Evolutionary conservation across 2,113 vertebrate genomes (phyloP).

Genomic region (Dermatemys mawii): DNA sequence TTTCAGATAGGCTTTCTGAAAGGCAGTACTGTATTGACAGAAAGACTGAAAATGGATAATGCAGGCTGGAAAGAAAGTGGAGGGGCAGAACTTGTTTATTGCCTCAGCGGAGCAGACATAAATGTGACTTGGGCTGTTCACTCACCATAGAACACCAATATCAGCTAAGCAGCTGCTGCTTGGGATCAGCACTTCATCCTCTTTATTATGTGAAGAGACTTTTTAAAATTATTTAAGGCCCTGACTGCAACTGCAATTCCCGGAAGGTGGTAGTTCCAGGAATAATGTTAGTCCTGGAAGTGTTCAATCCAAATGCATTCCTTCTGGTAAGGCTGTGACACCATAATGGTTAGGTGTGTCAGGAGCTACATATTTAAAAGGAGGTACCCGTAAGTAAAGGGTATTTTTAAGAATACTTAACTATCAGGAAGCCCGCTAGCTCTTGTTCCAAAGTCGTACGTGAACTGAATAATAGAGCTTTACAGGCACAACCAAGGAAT

Average conservation of each 20-base stretch:
- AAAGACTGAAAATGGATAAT: rapidly evolving
- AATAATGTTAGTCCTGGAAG: slow-evolving; percentile 23
- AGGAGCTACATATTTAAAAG: background rate
- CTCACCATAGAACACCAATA: slow-evolving; percentile 18
- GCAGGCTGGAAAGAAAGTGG: background rate
- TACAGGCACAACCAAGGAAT: slow-evolving; percentile 5
- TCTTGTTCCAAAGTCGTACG: slow-evolving; percentile 43
- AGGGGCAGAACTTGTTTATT: background rate
- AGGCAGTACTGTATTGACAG: background rate
- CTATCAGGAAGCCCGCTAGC: background rate
- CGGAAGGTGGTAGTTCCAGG: slow-evolving; percentile 13
- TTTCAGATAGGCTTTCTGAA: background rate
- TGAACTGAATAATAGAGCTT: slow-evolving; percentile 43
- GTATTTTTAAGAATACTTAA: slow-evolving; percentile 22
- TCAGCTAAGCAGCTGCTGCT: slow-evolving; percentile 14
- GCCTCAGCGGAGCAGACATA: background rate
- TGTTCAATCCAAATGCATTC: background rate
- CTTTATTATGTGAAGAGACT: background rate
- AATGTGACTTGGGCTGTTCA: background rate
- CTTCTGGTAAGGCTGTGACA: slow-evolving; percentile 12
- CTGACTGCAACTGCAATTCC: background rate
- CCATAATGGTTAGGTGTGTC: background rate
- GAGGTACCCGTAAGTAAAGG: background rate
- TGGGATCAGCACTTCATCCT: slow-evolving; percentile 6
- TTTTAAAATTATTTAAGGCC: slow-evolving; percentile 27